Base-by-base conservation (phyloP, 2,888 invertebrate genomes). In the Ophioninae sp. region DNA sequence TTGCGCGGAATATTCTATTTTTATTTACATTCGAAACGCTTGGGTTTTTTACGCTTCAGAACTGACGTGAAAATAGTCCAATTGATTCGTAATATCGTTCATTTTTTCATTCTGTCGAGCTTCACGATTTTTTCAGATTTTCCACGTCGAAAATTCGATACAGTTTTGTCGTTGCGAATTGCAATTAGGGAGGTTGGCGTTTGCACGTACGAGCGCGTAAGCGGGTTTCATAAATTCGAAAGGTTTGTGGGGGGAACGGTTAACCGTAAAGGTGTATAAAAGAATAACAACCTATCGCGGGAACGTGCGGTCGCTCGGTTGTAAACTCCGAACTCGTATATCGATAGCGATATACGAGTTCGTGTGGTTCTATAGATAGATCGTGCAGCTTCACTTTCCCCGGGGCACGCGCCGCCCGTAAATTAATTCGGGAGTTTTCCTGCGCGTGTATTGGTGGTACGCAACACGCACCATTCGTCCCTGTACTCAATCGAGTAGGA, bases 391-490 rank as follows among this genome's bases (percentile, higher is more conserved):
- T 89, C 87, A 13, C 73, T 73, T 85, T 87, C 81, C 86, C 81
- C 86, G 88, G 72, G 91, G 90, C 90, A 91, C 90, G 90, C 88
- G 91, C 88, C 89, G 83, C 88, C 89, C 90, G 90, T 91, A 91
- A 91, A 90, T 91, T 90, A 89, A 90, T 90, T 89, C 82, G 79
- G 68, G 68, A 83, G 44, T 86, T 79, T 85, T 82, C 81, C 72
- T 50, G 64, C 44, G 10, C 64, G 44, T 73, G 57, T 73, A 20
- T 79, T 61, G 21, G 69, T 64, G 50, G n/a, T n/a, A n/a, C n/a
- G n/a, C 23, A 41, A 56, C 44, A 13, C 44, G 44, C 44, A 44
- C 10, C 13, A 44, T 13, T 2, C 13, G 76, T 56, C 17, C 75
- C 41, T 74, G 61, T 37, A 61, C 69, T n/a, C n/a, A n/a, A 41